These are phyloP conservation scores for Perca schrenkii DNA, from an alignment of 2,113 vertebrate genomes.

Conservation along the genomic window DNA sequence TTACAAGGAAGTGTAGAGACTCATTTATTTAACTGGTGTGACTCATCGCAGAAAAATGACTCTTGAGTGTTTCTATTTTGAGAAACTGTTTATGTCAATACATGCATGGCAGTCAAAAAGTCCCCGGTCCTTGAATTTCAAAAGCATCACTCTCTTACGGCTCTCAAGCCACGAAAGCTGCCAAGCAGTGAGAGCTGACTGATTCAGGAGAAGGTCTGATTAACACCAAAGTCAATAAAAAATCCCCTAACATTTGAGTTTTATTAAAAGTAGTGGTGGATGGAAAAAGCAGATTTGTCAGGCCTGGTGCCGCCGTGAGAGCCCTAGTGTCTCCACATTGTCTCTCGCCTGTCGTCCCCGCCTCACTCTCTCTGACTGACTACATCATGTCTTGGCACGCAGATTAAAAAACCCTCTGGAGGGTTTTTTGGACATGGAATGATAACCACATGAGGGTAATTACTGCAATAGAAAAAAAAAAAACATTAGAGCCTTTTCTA, in stretches of 20 bases:
- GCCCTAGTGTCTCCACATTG: constrained; percentile 58
- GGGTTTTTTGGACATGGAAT: constrained; percentile 38
- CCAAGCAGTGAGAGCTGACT: constrained; percentile 33
- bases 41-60: neutral
- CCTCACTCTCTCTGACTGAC: constrained; percentile 28
- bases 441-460: constrained; percentile 68
- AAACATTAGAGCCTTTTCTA: constrained; percentile 27
- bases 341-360: constrained; percentile 21
- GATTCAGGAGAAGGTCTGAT: constrained; percentile 43
- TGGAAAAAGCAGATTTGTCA: constrained; percentile 59
- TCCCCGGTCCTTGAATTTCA: neutral
- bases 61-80: constrained; percentile 15
- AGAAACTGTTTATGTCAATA: constrained; percentile 16
- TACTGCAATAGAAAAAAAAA: constrained; percentile 34
- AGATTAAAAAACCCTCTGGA: constrained; percentile 45
- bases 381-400: constrained; percentile 65
- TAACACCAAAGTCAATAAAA: constrained; percentile 50
- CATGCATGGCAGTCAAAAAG: neutral
- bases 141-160: constrained; percentile 18
- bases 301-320: constrained; percentile 45
- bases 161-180: neutral
- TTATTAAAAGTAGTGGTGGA: constrained; percentile 50
- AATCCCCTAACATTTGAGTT: constrained; percentile 35
- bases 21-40: neutral
- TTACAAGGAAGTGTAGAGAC: constrained; percentile 5